Percentiles rank a stretch among this genome's conserved stretches.
Conservation (phyloP, 2,113 vertebrate genomes). For the Oostethus manadensis region DNA sequence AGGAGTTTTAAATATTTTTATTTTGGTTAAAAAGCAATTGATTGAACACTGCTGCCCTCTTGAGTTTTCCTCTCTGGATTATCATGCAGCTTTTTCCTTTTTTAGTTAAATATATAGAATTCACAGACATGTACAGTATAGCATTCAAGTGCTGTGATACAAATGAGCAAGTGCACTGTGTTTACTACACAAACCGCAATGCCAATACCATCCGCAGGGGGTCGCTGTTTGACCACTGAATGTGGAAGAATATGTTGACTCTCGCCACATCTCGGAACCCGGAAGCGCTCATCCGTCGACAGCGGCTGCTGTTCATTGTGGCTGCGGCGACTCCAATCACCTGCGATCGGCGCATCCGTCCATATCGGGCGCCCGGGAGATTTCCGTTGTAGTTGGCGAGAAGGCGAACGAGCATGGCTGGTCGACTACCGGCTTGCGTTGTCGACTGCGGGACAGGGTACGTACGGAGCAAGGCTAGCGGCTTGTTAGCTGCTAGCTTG, state of each 20-base stretch:
- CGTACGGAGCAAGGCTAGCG: conserved; percentile 33
- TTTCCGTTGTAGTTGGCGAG: neutral
- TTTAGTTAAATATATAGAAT: too few relatives aligned
- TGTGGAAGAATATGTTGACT: conserved; percentile 29
- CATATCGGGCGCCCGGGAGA: neutral
- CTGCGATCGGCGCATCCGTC: neutral
- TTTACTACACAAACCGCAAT: neutral
- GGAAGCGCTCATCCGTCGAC: conserved; percentile 44
- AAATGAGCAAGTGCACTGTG: too few relatives aligned
- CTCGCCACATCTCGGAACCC: conserved; percentile 31
- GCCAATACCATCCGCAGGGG: neutral
- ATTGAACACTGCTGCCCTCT: neutral
- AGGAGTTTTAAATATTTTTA: neutral
- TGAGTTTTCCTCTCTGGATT: neutral
- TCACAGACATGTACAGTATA: too few relatives aligned
- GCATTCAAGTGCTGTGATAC: too few relatives aligned
- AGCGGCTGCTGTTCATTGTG: conserved; percentile 35
- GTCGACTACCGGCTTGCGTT: conserved; percentile 93
- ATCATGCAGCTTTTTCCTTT: neutral
- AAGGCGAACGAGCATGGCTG: conserved; percentile 78
- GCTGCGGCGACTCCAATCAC: conserved; percentile 6
- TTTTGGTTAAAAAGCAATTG: neutral
- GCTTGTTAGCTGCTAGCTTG: conserved; percentile 43
- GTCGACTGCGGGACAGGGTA: conserved; percentile 97
- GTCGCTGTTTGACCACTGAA: neutral